Conservation (phyloP, 2,888 invertebrate genomes). For the Pyrochroa serraticornis region DNA sequence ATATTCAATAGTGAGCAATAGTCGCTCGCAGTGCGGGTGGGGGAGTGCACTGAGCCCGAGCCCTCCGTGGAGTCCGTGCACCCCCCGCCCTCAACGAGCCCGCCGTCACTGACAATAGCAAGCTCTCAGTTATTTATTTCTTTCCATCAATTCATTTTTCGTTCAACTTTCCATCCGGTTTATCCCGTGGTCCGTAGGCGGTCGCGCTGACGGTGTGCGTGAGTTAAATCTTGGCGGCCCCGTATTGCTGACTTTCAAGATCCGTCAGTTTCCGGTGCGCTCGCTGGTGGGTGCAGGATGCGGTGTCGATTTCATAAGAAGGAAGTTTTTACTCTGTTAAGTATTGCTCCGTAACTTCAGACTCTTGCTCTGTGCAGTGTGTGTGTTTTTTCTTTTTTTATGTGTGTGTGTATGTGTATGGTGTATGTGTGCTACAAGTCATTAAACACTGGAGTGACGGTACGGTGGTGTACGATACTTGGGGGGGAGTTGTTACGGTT, state of each 20-base stretch:
- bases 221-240: conserved; percentile 1
- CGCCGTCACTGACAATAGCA: conserved; percentile 54
- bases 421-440: conserved; percentile 37
- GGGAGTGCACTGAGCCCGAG: conserved; percentile 44
- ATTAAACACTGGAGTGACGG: conserved; percentile 4
- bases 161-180: no score
- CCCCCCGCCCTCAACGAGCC: conserved; percentile 51
- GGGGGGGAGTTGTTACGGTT: conserved; percentile 35
- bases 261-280: conserved; percentile 45
- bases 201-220: background rate
- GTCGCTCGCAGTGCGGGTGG: conserved; percentile 55
- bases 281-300: conserved; percentile 44
- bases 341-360: conserved; percentile 53
- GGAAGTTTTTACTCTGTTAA: conserved; percentile 45
- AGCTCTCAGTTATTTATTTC: conserved; percentile 5
- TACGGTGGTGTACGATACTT: background rate
- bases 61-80: conserved; percentile 43
- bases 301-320: conserved; percentile 49
- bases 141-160: background rate
- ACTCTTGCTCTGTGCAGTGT: conserved; percentile 55
- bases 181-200: background rate
- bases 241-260: conserved; percentile 16
- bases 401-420: conserved; percentile 51
- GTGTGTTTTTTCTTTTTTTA: conserved; percentile 53
- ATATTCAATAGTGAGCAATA: conserved; percentile 60